These are phyloP conservation scores for Chionodraco myersi DNA, from an alignment of 2,113 vertebrate species.

Conservation along the genomic window DNA sequence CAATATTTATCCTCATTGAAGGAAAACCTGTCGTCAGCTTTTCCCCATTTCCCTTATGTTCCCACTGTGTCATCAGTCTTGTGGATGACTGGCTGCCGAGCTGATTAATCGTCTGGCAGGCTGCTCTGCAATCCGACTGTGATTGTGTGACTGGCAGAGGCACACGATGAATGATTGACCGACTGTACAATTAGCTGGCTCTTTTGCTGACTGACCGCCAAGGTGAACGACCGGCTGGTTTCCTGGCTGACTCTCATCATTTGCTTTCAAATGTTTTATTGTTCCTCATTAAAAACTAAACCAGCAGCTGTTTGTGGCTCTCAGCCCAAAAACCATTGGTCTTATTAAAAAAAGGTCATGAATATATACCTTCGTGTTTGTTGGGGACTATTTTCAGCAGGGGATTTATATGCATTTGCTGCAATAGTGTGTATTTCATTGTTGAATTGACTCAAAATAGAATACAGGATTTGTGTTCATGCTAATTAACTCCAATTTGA, in stretches of 20 bases:
- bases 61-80: slow-evolving; percentile 68
- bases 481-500: too few relatives aligned
- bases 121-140: slow-evolving; percentile 49
- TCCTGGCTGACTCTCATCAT: slow-evolving; percentile 18
- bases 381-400: background rate
- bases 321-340: background rate
- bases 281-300: background rate
- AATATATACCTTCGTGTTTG: background rate
- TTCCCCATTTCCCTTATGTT: slow-evolving; percentile 61
- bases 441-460: background rate
- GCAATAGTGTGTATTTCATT: background rate
- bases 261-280: slow-evolving; percentile 7
- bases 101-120: slow-evolving; percentile 72
- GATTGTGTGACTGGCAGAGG: slow-evolving; percentile 46
- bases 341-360: background rate
- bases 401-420: background rate
- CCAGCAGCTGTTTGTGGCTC: background rate
- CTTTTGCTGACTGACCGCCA: slow-evolving; percentile 43
- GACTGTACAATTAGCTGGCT: slow-evolving; percentile 18
- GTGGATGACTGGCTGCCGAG: slow-evolving; percentile 63
- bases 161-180: slow-evolving; percentile 41
- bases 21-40: slow-evolving; percentile 63
- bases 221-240: slow-evolving; percentile 49
- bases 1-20: slow-evolving; percentile 52
- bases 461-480: background rate